Base-by-base conservation (phyloP, 2,113 vertebrate species). In the Accipiter cooperii region DNA sequence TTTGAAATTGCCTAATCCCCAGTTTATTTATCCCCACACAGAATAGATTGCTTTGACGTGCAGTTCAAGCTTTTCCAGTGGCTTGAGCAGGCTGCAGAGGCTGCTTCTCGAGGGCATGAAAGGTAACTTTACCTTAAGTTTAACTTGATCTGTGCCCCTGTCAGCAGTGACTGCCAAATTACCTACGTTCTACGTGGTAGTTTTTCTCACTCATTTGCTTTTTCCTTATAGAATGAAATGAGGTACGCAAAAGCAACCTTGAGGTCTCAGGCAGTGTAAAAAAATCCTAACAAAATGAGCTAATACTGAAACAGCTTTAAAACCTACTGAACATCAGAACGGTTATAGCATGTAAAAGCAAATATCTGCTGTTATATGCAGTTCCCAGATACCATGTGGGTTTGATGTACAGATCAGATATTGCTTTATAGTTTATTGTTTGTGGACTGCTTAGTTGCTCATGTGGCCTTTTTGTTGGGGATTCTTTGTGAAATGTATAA, bases 121-220 rank as follows among this genome's bases (percentile, higher is more conserved):
- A 71, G 51, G 49, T n/a, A 91, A 63, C 11, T 80, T 82, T 65
- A 18, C 31, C 28, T 63, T 65, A 52, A 79, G 69, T 89, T 91
- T n/a, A 13, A 42, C 61, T 87, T 69, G 28, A 34, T 92, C 64
- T 49, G 21, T 76, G 28, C 10, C 16, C 13, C 24, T 1, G 5
- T 54, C 47, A 73, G 40, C 47, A 89, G 47, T 26, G 61, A 55
- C 29, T 91, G 46, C 29, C 42, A 88, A 61, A 85, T 52, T 65
- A 42, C 28, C 14, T 73, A 12, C 0, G 3, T 85, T 87, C 24
- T 28, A 63, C 0, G 3, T 0, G 2, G 13, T 64, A 29, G 33
- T 79, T 84, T 96, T 93, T 85, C 42, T 93, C 36, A 65, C 13
- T 84, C 0, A 1, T 47, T 57, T 7, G 12, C 31, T 76, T 94